Conservation (phyloP, 1,140 invertebrate genomes). For the Monomorium pharaonis region DNA sequence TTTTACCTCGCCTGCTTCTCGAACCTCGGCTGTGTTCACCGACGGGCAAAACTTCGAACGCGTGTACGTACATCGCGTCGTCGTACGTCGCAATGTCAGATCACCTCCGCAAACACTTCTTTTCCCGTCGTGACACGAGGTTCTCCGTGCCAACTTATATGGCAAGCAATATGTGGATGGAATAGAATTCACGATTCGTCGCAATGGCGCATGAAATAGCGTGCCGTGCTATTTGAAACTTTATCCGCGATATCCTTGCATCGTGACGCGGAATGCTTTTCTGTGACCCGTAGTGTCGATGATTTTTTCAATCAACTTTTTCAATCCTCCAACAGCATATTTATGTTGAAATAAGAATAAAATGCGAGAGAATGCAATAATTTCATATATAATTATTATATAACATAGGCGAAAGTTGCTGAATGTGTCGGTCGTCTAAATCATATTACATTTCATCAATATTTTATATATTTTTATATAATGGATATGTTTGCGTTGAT, state of each 20-base stretch:
- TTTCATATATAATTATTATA: neutral
- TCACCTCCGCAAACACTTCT: constrained; percentile 57
- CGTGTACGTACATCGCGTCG: neutral
- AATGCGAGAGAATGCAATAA: neutral
- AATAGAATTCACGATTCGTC: constrained; percentile 49
- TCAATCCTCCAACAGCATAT: neutral
- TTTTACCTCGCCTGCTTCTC: neutral
- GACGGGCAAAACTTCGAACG: neutral
- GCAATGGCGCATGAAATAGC: constrained; percentile 43
- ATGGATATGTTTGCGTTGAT: no score
- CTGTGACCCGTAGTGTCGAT: neutral
- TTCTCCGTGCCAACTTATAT: constrained; percentile 36
- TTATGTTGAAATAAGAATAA: neutral
- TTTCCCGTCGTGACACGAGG: constrained; percentile 15
- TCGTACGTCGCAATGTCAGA: neutral
- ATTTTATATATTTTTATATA: no score
- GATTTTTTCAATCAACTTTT: neutral
- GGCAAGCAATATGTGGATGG: constrained; percentile 19
- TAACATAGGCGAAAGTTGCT: no score
- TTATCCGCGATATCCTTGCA: constrained; percentile 15
- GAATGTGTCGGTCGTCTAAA: no score
- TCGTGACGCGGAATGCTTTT: neutral
- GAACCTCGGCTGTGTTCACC: neutral
- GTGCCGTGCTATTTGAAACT: constrained; percentile 30
- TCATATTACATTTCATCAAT: no score